Evolutionary conservation across 2,888 invertebrate genomes (phyloP).

Genomic region (Drosophila pseudotalamancana): DNA sequence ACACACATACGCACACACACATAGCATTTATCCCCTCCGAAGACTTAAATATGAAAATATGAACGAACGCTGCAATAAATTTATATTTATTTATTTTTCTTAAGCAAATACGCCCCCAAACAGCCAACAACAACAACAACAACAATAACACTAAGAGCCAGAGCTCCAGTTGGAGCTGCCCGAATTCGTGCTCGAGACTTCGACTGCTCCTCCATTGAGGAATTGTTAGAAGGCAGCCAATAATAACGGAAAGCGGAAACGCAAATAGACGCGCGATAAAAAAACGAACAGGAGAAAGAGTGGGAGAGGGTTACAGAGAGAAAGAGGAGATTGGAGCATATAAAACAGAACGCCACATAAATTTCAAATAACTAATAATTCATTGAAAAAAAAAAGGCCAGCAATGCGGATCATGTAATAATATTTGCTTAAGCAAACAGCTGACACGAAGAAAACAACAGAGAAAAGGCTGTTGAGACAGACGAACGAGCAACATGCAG

Average conservation of each 20-base stretch:
- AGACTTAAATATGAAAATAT: slow-evolving; percentile 39
- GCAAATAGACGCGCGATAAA: slow-evolving; percentile 74
- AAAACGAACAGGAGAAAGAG: slow-evolving; percentile 19
- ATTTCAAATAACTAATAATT: slow-evolving; percentile 73
- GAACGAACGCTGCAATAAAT: slow-evolving; percentile 71
- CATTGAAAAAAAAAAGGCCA: slow-evolving; percentile 58
- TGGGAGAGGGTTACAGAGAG: background rate
- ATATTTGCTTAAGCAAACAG: slow-evolving; percentile 73
- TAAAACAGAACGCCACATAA: slow-evolving; percentile 59
- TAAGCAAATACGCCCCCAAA: slow-evolving; percentile 76
- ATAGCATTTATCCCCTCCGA: slow-evolving; percentile 26
- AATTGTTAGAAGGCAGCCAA: slow-evolving; percentile 51
- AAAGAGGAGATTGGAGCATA: background rate
- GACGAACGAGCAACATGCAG: slow-evolving; percentile 14
- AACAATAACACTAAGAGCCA: slow-evolving; percentile 4
- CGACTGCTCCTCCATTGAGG: slow-evolving; percentile 40
- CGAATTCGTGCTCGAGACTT: slow-evolving; percentile 34
- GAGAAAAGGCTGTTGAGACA: background rate
- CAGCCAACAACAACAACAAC: slow-evolving; percentile 12
- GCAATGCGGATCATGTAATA: slow-evolving; percentile 62
- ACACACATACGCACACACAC: background rate
- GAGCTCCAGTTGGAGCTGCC: slow-evolving; percentile 14
- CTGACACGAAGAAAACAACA: slow-evolving; percentile 60
- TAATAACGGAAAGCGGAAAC: slow-evolving; percentile 72
- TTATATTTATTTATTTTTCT: slow-evolving; percentile 77